phyloP scores from a whole-genome alignment of 1,140 invertebrate species.

The Copidosoma floridanum region DNA sequence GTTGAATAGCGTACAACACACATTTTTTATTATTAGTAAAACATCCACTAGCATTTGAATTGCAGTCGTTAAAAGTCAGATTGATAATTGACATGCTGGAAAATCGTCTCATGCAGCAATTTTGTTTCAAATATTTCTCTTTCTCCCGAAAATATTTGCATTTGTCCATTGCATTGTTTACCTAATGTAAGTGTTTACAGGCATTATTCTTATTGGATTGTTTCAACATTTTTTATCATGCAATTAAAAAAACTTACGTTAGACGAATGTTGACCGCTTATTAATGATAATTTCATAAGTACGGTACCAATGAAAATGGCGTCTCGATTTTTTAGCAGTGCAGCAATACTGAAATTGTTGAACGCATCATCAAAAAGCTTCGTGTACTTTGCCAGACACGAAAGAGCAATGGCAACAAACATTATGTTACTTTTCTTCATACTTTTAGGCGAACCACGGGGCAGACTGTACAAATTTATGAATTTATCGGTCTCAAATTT shows the following conservation, averaged over 20 bases:
- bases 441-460: constrained; percentile 61
- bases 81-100: constrained; percentile 1
- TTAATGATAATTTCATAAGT: constrained; percentile 36
- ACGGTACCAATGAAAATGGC: constrained; percentile 56
- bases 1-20: neutral
- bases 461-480: constrained; percentile 66
- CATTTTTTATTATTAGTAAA: neutral
- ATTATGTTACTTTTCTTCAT: constrained; percentile 67
- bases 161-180: neutral
- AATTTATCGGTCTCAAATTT: constrained; percentile 57
- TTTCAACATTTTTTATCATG: neutral
- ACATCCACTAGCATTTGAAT: constrained; percentile 4
- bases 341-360: constrained; percentile 8
- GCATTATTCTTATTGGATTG: neutral
- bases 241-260: constrained; percentile 1
- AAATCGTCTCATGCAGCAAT: neutral
- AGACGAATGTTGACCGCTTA: neutral
- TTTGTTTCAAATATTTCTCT: neutral
- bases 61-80: constrained; percentile 1
- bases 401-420: constrained; percentile 67
- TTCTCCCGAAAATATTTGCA: neutral
- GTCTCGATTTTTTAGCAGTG: constrained; percentile 22
- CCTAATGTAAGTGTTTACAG: neutral
- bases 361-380: constrained; percentile 55
- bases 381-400: constrained; percentile 64